phyloP scores from a whole-genome alignment of 2,113 vertebrate species.

The Hyperoodon ampullatus region DNA sequence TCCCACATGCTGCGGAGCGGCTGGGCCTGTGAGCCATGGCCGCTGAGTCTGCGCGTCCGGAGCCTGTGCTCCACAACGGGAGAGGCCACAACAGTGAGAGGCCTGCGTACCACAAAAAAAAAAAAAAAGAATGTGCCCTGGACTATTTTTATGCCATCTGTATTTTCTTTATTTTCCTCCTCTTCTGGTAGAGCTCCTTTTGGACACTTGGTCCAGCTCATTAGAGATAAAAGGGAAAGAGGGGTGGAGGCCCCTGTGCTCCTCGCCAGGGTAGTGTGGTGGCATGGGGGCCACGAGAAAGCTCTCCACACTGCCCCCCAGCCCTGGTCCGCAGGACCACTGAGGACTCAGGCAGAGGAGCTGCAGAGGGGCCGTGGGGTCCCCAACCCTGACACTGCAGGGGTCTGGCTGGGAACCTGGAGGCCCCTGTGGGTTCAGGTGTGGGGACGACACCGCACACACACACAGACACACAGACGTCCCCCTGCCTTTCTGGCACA shows the following conservation, averaged over 20 bases:
- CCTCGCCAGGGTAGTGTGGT: neutral
- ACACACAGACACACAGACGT: fast-evolving
- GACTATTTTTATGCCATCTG: neutral
- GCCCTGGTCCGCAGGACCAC: neutral
- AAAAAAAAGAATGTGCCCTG: neutral
- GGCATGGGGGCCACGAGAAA: neutral
- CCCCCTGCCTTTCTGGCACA: neutral
- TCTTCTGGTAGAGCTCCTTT: neutral
- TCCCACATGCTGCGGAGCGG: too few relatives aligned
- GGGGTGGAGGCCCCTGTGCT: neutral
- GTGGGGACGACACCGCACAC: neutral
- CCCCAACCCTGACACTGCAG: neutral
- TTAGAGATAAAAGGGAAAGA: neutral
- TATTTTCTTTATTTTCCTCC: neutral
- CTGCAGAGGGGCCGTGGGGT: neutral
- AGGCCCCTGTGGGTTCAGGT: neutral
- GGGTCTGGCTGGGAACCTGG: neutral
- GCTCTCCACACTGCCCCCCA: neutral
- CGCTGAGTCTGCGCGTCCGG: too few relatives aligned
- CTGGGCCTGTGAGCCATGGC: too few relatives aligned
- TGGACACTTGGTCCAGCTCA: neutral
- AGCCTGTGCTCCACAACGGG: too few relatives aligned
- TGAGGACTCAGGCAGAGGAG: neutral
- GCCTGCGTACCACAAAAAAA: too few relatives aligned
- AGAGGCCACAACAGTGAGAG: too few relatives aligned